Base-by-base conservation (phyloP, 2,888 invertebrate genomes). In the Phalera bucephala region DNA sequence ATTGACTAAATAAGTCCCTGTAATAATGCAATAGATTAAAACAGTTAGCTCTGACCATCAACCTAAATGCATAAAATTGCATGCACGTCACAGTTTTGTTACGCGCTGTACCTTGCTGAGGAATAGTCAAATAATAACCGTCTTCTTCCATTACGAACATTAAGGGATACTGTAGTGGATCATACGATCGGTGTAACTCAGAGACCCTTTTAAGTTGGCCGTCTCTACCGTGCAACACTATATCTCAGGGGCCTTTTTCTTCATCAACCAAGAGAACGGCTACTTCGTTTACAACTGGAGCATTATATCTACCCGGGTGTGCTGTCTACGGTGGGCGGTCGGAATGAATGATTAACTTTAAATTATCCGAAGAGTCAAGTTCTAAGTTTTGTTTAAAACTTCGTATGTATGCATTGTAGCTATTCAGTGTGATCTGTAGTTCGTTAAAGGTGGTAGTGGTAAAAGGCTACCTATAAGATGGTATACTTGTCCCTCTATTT, bases 81-180 rank as follows among this genome's bases (percentile, higher is more conserved):
- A 56, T 64, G 33, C 53, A 57, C 7, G 59, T 40, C 0, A 59
- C 51, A 40, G 52, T 63, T 40, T 60, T 56, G 28, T 47, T 52
- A 2, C 37, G 33, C 4, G 39, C 26, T 1, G 56, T 23, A 32
- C 8, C n/a, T n/a, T 21, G 26, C 22, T 28, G 37, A 8, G 31
- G 32, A 5, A 43, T 43, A 17, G 21, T 37, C 14, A 50, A 27
- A 38, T 43, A 53, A 33, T 52, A 52, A 9, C 51, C 57, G 34
- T 58, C 53, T 12, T 58, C 41, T 29, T 31, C 35, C 8, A 17
- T 28, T 0, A 12, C 4, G 25, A 34, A 34, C 34, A 40, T 27
- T 19, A 40, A 9, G 5, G 59, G 52, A 45, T 60, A 60, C 10
- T 58, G 55, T 10, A 63, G 27, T 9, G 51, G 42, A 31, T 47